phyloP scores from a whole-genome alignment of 1,140 invertebrate genomes.

The Periplaneta americana region DNA sequence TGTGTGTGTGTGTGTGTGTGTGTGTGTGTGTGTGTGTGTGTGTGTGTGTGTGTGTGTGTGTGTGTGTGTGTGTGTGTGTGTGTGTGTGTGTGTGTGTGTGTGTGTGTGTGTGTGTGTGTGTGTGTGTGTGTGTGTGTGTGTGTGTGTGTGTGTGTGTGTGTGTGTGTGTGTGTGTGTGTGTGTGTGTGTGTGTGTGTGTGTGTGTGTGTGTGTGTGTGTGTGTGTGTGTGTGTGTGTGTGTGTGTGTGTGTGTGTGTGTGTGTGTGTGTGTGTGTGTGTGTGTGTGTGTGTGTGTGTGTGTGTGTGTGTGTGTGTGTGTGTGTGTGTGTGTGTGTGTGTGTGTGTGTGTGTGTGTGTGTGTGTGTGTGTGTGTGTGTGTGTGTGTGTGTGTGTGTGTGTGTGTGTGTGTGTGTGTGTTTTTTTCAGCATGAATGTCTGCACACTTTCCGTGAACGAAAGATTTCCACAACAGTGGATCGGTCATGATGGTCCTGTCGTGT shows the following conservation, averaged over 20 bases:
- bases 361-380: background rate
- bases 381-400: background rate
- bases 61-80: constrained; percentile 19
- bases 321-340: background rate
- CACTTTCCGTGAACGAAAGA: too few species aligned
- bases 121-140: constrained; percentile 23
- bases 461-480: too few species aligned
- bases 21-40: constrained; percentile 19
- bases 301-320: background rate
- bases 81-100: constrained; percentile 19
- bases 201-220: constrained; percentile 25
- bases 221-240: constrained; percentile 19
- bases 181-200: constrained; percentile 24
- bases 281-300: background rate
- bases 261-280: background rate
- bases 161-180: constrained; percentile 22
- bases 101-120: constrained; percentile 19
- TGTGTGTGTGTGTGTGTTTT: too few species aligned
- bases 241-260: background rate
- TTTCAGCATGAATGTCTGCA: too few species aligned
- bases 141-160: constrained; percentile 24
- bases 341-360: background rate
- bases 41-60: constrained; percentile 19
- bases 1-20: constrained; percentile 20
- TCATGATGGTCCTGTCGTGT: too few species aligned